phyloP scores from a whole-genome alignment of 2,888 invertebrate species.

The Mechanitis messenoides region DNA sequence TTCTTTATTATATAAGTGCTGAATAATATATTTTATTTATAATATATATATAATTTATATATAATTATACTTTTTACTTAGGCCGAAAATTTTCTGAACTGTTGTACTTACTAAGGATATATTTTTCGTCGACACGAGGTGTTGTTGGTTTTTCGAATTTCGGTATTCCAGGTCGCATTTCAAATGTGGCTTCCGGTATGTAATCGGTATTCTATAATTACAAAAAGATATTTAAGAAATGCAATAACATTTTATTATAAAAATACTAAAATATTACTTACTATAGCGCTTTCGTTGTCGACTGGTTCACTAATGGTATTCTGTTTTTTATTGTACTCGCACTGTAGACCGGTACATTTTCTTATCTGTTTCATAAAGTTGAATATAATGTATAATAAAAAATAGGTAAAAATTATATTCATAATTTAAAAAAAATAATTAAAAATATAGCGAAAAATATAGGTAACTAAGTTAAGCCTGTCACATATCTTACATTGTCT shows the following conservation, averaged over 20 bases:
- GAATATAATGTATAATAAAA: neutral
- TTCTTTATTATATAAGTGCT: no score
- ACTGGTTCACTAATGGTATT: no score
- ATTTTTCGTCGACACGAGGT: constrained; percentile 40
- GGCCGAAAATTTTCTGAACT: no score
- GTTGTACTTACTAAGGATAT: neutral
- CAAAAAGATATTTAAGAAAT: neutral
- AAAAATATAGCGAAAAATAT: no score
- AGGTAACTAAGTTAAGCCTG: no score
- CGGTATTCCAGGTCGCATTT: constrained; percentile 47
- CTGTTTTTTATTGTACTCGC: constrained; percentile 31
- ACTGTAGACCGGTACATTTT: constrained; percentile 54
- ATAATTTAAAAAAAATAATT: no score
- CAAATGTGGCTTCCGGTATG: constrained; percentile 54
- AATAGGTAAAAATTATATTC: no score
- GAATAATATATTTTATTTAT: no score
- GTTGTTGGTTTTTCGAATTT: constrained; percentile 27
- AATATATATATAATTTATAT: no score
- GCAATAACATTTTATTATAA: neutral
- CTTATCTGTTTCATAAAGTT: constrained; percentile 43
- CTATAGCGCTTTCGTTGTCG: constrained; percentile 24
- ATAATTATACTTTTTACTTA: no score
- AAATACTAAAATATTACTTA: constrained; percentile 14
- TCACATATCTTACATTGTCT: no score
- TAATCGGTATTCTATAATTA: constrained; percentile 33